A percentile compares a stretch with the other conserved stretches of the same genome.
Evolutionary conservation across 2,888 invertebrate species (phyloP).

Genomic region (Physocephala rufipes): DNA sequence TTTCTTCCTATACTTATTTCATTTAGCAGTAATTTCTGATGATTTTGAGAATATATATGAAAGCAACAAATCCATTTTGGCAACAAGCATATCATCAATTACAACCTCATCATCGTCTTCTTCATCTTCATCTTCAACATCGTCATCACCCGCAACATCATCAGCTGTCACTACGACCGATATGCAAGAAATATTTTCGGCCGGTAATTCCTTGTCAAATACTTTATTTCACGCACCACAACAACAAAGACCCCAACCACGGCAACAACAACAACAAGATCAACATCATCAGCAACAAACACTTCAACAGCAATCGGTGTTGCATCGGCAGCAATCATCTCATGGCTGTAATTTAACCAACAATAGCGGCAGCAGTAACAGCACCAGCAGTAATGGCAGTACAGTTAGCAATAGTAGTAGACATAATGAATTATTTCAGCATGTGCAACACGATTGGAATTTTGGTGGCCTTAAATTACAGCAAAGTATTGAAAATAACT

Average conservation of each 20-base stretch:
- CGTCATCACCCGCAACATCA: conserved; percentile 53
- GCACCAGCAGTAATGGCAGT: conserved; percentile 25
- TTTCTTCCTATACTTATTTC: conserved; percentile 11
- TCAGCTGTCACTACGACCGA: conserved; percentile 47
- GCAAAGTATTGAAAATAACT: conserved; percentile 20
- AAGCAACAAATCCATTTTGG: conserved; percentile 45
- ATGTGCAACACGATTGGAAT: conserved; percentile 65
- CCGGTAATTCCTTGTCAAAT: conserved; percentile 46
- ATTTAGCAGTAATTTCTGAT: conserved; percentile 45
- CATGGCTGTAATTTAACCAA: conserved; percentile 32
- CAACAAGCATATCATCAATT: conserved; percentile 48
- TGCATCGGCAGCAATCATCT: conserved; percentile 12
- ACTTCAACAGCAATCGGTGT: not conserved
- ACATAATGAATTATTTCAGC: conserved; percentile 59
- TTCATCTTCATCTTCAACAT: conserved; percentile 54
- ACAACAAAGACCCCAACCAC: conserved; percentile 35
- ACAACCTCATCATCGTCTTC: conserved; percentile 51
- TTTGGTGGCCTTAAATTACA: conserved; percentile 58
- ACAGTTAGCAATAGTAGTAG: conserved; percentile 15
- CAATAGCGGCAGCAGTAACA: conserved; percentile 20
- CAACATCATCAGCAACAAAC: conserved; percentile 14
- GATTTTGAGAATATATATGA: conserved; percentile 56
- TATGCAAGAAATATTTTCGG: conserved; percentile 52
- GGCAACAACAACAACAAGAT: conserved; percentile 19
- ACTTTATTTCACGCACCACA: conserved; percentile 41